Evolutionary conservation across 1,140 invertebrate species (phyloP), one percentile per base, ranked within the genome.

Genomic region (Drosophila truncata): DNA sequence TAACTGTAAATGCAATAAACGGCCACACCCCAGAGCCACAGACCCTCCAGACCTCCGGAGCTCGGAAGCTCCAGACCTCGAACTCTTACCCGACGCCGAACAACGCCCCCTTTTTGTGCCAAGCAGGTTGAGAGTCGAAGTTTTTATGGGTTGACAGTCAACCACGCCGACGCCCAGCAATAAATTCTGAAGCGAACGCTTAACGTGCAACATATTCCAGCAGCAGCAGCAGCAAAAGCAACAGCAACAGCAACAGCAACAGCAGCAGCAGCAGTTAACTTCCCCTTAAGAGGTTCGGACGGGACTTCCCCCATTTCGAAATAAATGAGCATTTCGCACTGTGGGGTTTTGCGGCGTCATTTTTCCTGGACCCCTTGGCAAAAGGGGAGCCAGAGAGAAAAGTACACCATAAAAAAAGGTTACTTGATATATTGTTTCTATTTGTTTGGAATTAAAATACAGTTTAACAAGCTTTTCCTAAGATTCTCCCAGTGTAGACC

Each of bases 131-230:
- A 37, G 55, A 66, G 69, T 42, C 64, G 47, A 67, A 71, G 79
- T 88, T 87, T 86, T 87, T 87, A 87, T 87, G 85, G 77, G 85
- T 81, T 84, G 85, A 88, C 84, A 84, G 85, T 90, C 85, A 90
- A 85, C 81, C 85, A 71, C 65, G 75, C 86, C 71, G 86, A 55
- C 78, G 70, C 69, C 78, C 86, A 71, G 85, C 81, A 65, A 90
- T 88, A 88, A 90, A 88, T 88, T 88, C 49, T 79, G 59, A 66
- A 75, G 81, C 71, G 66, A 80, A 75, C 81, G 78, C 82, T 88
- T 79, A 88, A 90, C 85, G 85, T 85, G 81, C 78, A 85, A 79
- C 85, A 90, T 90, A 88, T 90, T 85, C 78, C 71, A 50, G 49
- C 33, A 58, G n/a, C 23, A 27, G 18, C 46, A 66, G 1, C 14